Percentiles rank a stretch among this genome's conserved stretches.
phyloP scores from a whole-genome alignment of 2,113 vertebrate species.

The Chloropsis hardwickii region DNA sequence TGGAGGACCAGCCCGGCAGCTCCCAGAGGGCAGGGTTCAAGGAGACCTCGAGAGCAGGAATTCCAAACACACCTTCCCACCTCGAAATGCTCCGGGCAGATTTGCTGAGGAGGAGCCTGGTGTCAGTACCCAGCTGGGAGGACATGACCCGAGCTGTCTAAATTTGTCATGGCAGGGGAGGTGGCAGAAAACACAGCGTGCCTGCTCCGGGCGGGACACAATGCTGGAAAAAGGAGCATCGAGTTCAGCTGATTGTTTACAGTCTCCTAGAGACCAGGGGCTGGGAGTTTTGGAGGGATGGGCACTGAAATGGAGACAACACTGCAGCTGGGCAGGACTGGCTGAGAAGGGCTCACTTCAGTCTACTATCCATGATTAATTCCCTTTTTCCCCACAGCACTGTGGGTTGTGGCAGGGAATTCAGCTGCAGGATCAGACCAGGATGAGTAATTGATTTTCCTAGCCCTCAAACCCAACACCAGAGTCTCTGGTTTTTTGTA shows the following conservation, averaged over 20 bases:
- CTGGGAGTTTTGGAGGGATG: not conserved
- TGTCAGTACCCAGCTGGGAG: not conserved
- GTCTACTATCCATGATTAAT: not conserved
- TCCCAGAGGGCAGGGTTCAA: not conserved
- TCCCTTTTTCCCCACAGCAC: not conserved
- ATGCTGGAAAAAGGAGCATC: not conserved
- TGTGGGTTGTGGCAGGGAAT: not conserved
- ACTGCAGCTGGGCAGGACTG: not conserved
- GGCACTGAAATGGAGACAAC: not conserved
- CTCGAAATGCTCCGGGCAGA: not conserved
- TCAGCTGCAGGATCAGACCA: not conserved
- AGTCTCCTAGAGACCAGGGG: not conserved
- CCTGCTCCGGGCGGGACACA: not conserved
- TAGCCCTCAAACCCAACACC: not conserved
- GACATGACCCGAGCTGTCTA: not conserved
- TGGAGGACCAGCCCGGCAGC: rapidly evolving
- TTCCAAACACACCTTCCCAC: not conserved
- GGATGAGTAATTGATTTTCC: not conserved
- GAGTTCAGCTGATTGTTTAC: not conserved
- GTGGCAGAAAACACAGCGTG: not conserved
- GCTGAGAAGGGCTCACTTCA: not conserved
- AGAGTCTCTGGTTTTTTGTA: not conserved
- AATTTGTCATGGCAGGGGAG: constrained; percentile 2
- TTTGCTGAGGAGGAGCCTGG: not conserved
- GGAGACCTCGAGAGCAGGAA: not conserved